Conservation (phyloP, 2,113 vertebrate genomes). For the Ptilorrhoa leucosticta region DNA sequence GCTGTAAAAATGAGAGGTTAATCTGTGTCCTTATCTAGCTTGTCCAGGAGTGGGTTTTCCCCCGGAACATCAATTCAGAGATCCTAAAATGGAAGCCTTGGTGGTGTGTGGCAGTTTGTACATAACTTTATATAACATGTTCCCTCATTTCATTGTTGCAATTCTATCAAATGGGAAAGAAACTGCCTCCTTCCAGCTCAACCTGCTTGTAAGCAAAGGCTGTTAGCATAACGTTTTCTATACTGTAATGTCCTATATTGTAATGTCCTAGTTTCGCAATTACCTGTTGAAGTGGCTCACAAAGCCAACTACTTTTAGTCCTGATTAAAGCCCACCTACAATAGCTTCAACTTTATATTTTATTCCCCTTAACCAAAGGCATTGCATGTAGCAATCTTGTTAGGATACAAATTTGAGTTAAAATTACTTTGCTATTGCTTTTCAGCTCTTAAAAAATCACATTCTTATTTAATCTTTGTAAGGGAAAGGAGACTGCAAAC, state of each 20-base stretch:
- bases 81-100: not conserved
- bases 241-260: not conserved
- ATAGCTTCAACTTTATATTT: not conserved
- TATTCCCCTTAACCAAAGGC: not conserved
- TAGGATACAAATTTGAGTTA: not conserved
- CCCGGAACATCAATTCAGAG: not conserved
- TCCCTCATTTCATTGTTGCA: not conserved
- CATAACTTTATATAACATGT: accelerated
- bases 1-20: not conserved
- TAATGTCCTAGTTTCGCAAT: not conserved
- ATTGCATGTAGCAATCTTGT: not conserved
- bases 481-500: not conserved
- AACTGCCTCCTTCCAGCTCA: not conserved
- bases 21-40: not conserved
- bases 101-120: not conserved
- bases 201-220: not conserved
- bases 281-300: not conserved
- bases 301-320: not conserved
- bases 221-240: not conserved
- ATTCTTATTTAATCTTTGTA: not conserved
- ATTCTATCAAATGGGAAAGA: not conserved
- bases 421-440: not conserved
- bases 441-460: not conserved
- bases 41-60: not conserved
- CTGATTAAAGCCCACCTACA: not conserved